Percentiles rank a stretch among this genome's conserved stretches.
Conservation (phyloP, 1,140 invertebrate species). For the Solen grandis region DNA sequence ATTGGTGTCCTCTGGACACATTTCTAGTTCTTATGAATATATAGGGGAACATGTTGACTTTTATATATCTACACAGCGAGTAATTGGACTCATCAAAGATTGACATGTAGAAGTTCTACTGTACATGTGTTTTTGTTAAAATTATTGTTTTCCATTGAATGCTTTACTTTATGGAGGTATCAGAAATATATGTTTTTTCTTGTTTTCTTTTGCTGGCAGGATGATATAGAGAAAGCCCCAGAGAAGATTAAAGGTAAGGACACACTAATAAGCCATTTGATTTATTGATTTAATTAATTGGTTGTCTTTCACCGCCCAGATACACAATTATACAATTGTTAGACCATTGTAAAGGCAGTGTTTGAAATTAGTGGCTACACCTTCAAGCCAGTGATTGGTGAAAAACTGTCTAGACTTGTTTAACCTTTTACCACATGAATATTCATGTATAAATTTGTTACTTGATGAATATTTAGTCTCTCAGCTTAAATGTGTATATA, state of each 20-base stretch:
- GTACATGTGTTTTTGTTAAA: background rate
- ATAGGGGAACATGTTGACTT: background rate
- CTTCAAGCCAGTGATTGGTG: background rate
- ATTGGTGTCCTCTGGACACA: too few relatives aligned
- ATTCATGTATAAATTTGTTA: too few relatives aligned
- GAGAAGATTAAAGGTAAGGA: conserved; percentile 66
- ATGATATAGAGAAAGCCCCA: conserved; percentile 68
- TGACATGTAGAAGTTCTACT: background rate
- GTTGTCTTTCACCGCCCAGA: background rate
- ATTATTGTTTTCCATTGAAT: background rate
- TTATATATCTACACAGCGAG: background rate
- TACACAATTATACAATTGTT: background rate
- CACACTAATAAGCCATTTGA: background rate
- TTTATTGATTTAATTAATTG: background rate
- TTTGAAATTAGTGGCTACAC: background rate
- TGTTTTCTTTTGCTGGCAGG: conserved; percentile 57
- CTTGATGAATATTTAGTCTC: too few relatives aligned
- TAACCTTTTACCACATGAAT: too few relatives aligned
- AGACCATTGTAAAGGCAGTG: background rate
- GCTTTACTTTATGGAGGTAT: background rate
- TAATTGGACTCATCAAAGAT: background rate
- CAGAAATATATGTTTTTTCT: background rate
- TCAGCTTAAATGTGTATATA: too few relatives aligned
- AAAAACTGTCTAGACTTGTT: too few relatives aligned
- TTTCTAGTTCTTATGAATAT: too few relatives aligned